Percentiles rank a stretch among this genome's conserved stretches.
Evolutionary conservation across 2,797 vertebrate species (phyloP).

Genomic region (Naso thynnoides): DNA sequence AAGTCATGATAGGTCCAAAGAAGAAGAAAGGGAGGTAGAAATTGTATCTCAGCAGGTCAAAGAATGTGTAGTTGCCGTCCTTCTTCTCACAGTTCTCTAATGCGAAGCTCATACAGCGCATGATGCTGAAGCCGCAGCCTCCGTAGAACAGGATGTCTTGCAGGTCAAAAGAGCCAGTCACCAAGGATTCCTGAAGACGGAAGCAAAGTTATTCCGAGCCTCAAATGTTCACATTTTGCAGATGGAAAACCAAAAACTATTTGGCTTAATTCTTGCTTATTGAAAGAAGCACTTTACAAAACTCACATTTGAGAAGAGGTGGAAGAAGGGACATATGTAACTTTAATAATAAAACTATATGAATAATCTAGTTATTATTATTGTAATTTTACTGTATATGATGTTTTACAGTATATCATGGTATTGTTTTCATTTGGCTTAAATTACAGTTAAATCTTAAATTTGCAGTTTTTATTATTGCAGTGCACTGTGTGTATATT

Average conservation of each 20-base stretch:
- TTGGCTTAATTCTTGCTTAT: background rate
- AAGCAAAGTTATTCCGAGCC: conserved; percentile 15
- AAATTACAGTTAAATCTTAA: too few relatives aligned
- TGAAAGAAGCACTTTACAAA: background rate
- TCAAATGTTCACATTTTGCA: conserved; percentile 1
- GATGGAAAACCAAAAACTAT: background rate
- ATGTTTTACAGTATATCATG: too few relatives aligned
- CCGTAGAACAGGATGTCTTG: conserved; percentile 97
- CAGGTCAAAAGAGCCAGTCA: conserved; percentile 91
- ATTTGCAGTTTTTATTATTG: too few relatives aligned
- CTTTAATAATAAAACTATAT: too few relatives aligned
- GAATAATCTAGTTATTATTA: too few relatives aligned
- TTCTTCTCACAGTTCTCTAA: conserved; percentile 92
- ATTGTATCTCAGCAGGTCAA: conserved; percentile 96
- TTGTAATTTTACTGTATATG: too few relatives aligned
- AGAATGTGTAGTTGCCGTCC: conserved; percentile 90
- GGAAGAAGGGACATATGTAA: background rate
- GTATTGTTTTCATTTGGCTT: too few relatives aligned
- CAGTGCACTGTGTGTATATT: too few relatives aligned
- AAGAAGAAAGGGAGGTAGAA: conserved; percentile 99
- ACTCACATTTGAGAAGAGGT: background rate
- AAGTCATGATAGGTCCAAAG: conserved; percentile 98
- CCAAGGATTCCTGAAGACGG: conserved; percentile 87
- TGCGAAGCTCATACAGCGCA: conserved; percentile 96
- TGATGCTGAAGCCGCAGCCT: conserved; percentile 92